Percentiles rank a stretch among this genome's conserved stretches.
phyloP scores from a whole-genome alignment of 2,888 invertebrate genomes.

The Isoperla grammatica region DNA sequence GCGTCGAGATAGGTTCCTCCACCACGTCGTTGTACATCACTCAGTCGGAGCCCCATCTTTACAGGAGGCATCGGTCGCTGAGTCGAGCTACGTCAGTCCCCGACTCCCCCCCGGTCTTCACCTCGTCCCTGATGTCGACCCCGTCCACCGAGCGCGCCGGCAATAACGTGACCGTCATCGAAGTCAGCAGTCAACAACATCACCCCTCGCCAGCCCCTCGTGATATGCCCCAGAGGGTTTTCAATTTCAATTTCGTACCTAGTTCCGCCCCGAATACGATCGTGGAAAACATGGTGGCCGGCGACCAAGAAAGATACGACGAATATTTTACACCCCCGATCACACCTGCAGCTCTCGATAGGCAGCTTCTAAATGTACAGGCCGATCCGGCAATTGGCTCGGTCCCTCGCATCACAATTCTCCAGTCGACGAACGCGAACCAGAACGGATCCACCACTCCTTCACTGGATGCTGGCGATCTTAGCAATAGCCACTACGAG shows the following conservation, averaged over 20 bases:
- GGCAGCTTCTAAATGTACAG: constrained; percentile 1
- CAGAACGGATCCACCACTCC: background rate
- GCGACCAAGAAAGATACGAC: constrained; percentile 28
- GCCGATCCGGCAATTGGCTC: background rate
- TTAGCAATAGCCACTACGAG: constrained; percentile 26
- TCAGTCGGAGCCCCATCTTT: constrained; percentile 29
- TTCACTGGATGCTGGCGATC: background rate
- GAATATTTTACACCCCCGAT: constrained; percentile 31
- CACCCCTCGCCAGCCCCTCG: constrained; percentile 17
- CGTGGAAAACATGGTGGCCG: background rate
- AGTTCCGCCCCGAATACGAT: constrained; percentile 12
- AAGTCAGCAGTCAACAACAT: constrained; percentile 28
- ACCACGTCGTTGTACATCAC: constrained; percentile 30
- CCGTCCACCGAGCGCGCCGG: constrained; percentile 5
- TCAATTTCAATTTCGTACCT: constrained; percentile 30
- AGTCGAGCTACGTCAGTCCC: constrained; percentile 27
- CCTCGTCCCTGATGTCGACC: constrained; percentile 14
- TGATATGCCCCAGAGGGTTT: constrained; percentile 24
- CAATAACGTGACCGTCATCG: constrained; percentile 35
- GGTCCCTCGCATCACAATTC: background rate
- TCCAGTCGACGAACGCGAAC: background rate
- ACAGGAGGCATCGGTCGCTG: constrained; percentile 25
- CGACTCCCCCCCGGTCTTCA: constrained; percentile 20
- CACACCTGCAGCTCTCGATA: constrained; percentile 24
- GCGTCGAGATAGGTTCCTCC: constrained; percentile 17